Percentiles rank a stretch among this genome's conserved stretches.
phyloP scores from a whole-genome alignment of 2,888 invertebrate genomes.

The Eurytoma californica region DNA sequence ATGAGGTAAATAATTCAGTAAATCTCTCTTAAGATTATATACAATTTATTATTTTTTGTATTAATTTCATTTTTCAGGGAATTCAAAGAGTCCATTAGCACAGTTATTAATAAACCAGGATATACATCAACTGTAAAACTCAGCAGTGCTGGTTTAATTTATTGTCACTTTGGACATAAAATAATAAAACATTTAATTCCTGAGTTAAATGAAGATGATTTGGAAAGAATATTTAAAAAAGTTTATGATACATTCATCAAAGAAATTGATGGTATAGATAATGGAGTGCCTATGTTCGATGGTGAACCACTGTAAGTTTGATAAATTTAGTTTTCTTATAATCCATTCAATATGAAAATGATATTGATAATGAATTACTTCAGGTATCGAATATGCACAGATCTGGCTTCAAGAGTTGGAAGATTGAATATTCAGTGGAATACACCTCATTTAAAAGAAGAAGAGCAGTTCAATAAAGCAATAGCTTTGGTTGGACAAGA shows the following conservation, averaged over 20 bases:
- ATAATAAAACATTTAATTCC: constrained; percentile 81
- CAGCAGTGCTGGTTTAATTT: constrained; percentile 96
- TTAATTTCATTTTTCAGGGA: constrained; percentile 59
- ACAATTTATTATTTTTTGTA: not conserved
- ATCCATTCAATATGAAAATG: not conserved
- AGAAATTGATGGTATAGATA: constrained; percentile 98
- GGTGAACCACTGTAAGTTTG: constrained; percentile 78
- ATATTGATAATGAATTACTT: not conserved
- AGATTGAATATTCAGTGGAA: constrained; percentile 92
- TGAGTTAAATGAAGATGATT: constrained; percentile 75
- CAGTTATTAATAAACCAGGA: constrained; percentile 68
- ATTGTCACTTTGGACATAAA: constrained; percentile 90
- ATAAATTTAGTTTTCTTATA: not conserved
- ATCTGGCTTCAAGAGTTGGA: constrained; percentile 85
- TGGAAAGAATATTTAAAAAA: constrained; percentile 80
- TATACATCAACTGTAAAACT: constrained; percentile 79
- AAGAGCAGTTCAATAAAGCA: constrained; percentile 85
- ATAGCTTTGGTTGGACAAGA: constrained; percentile 87
- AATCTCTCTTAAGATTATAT: not conserved
- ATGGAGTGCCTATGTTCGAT: constrained; percentile 91
- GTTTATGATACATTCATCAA: constrained; percentile 92
- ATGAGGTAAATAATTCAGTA: constrained; percentile 78
- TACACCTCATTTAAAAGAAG: constrained; percentile 74
- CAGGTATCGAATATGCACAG: constrained; percentile 86
- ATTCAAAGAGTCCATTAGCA: constrained; percentile 65